Evolutionary conservation across 2,113 vertebrate genomes (phyloP), one percentile per base, ranked within the genome.

Genomic region (Anguilla japonica): DNA sequence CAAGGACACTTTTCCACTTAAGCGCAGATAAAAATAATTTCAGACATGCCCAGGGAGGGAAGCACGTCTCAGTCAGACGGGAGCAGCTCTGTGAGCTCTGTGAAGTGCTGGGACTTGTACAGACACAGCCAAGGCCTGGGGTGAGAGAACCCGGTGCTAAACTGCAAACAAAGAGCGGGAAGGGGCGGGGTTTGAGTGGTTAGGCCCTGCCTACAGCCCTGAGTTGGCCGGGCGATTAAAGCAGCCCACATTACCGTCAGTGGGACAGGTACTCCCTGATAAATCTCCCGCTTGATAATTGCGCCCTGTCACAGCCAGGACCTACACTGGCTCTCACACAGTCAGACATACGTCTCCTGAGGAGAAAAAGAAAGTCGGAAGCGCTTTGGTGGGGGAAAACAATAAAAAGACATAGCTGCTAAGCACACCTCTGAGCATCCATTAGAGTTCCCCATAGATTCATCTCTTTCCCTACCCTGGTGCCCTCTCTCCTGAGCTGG

Each of bases 1-100:
- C 5, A 75, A 75, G 71, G 71, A 75, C 71, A 75, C 71, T 75
- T 75, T 75, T 34, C n/a, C n/a, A 75, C 71, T 75, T 75, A 75
- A 75, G 20, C n/a, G 57, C 82, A 83, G n/a, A 53, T 26, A 29
- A 29, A 83, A 83, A 53, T 56, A 56, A 81, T 41, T 14, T 81
- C 79, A 81, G 71, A 75, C 71, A 75, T 13, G n/a, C n/a, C 26
- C 71, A 29, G 22, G n/a, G 26, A 14, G 71, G 71, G 71, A 75
- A 34, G n/a, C 71, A 34, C n/a, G n/a, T 75, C 71, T 75, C 71
- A 75, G 13, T 34, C 7, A 75, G 41, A 43, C 2, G 79, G 79
- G 40, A 43, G 39, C 3, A 3, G n/a, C 71, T 75, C n/a, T 13
- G 71, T 29, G 26, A 3, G n/a, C 71, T 75, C n/a, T 13, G 71